These are phyloP conservation scores for Tetraneura akinire DNA, from an alignment of 1,140 invertebrate genomes.

Conservation along the genomic window DNA sequence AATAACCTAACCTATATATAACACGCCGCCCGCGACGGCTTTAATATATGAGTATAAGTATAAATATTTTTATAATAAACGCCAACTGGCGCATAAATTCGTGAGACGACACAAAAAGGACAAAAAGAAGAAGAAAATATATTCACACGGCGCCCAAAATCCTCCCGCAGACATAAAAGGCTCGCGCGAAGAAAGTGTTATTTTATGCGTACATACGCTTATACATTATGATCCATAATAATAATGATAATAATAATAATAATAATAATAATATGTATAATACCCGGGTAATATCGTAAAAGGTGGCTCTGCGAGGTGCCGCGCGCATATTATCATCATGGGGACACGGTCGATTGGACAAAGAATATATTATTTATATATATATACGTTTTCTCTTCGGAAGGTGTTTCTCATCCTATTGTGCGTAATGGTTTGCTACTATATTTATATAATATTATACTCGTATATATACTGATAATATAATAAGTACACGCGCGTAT, in stretches of 20 bases:
- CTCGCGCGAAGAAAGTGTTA: conserved; percentile 23
- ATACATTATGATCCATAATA: neutral
- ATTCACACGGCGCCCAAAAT: conserved; percentile 36
- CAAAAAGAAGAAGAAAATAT: neutral
- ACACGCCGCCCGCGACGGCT: no score
- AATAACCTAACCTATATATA: no score
- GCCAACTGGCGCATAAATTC: no score
- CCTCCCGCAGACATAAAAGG: conserved; percentile 23
- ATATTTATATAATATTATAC: neutral
- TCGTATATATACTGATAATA: neutral
- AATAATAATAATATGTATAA: conserved; percentile 7
- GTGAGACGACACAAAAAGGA: no score
- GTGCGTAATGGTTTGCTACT: conserved; percentile 43
- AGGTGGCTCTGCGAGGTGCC: neutral
- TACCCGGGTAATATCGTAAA: neutral
- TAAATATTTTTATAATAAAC: no score
- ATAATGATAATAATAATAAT: conserved; percentile 3
- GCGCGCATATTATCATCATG: neutral
- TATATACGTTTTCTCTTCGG: no score
- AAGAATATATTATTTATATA: neutral
- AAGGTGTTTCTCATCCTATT: conserved; percentile 50
- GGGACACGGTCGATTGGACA: conserved; percentile 47
- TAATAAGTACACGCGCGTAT: neutral
- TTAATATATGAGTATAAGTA: no score
- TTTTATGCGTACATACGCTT: conserved; percentile 5